A percentile compares a stretch with the other conserved stretches of the same genome.
Evolutionary conservation across 2,113 vertebrate genomes (phyloP).

Genomic region (Psittacula cyanocephala): DNA sequence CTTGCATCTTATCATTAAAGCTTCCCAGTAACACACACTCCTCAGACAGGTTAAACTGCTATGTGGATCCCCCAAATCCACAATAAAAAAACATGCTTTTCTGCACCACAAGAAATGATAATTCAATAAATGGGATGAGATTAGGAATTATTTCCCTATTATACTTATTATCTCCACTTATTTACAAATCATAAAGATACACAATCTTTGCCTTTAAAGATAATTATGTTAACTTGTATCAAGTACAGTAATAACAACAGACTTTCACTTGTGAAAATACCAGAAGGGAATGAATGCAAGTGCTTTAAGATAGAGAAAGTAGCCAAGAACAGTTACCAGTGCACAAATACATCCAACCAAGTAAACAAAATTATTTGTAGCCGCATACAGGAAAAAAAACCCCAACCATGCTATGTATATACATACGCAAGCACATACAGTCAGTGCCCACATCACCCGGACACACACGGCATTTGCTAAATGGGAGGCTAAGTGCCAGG

Average conservation of each 20-base stretch:
- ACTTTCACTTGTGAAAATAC: neutral
- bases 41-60: neutral
- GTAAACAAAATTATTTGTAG: neutral
- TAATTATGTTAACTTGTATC: neutral
- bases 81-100: neutral
- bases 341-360: neutral
- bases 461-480: neutral
- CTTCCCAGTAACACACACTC: neutral
- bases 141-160: neutral
- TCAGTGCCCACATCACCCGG: accelerated
- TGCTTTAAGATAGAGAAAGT: neutral
- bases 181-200: neutral
- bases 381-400: neutral
- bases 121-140: neutral
- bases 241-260: neutral
- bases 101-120: neutral
- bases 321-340: neutral
- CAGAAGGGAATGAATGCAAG: neutral
- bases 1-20: neutral
- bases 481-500: accelerated
- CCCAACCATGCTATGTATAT: accelerated
- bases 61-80: neutral
- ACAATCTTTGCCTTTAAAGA: neutral
- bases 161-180: neutral
- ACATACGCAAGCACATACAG: accelerated